A percentile compares a stretch with the other conserved stretches of the same genome.
These are phyloP conservation scores for Pheosia tremula DNA, from an alignment of 2,888 invertebrate genomes.

Conservation along the genomic window DNA sequence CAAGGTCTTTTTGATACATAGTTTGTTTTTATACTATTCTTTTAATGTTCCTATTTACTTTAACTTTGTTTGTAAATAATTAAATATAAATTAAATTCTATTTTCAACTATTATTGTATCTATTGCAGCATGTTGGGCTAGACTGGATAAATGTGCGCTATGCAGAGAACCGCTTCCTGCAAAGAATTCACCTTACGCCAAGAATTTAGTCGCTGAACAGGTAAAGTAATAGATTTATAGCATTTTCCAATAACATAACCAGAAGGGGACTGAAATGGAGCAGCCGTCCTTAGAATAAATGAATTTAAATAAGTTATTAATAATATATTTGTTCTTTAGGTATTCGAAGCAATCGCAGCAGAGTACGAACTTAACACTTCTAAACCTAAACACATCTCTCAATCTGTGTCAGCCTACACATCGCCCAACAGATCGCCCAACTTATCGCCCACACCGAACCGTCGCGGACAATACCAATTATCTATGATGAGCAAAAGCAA, in stretches of 20 bases:
- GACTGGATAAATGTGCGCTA: constrained; percentile 70
- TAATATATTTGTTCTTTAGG: constrained; percentile 45
- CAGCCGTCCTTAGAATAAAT: too few relatives aligned
- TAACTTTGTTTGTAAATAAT: too few relatives aligned
- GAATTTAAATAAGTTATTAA: too few relatives aligned
- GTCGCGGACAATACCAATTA: constrained; percentile 70
- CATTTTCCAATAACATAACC: background rate
- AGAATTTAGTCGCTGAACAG: constrained; percentile 76
- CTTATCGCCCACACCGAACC: constrained; percentile 57
- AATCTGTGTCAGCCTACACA: constrained; percentile 58
- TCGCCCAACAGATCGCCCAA: constrained; percentile 66
- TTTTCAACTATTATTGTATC: too few relatives aligned
- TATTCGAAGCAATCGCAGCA: constrained; percentile 76
- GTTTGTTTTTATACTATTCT: too few relatives aligned
- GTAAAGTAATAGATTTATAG: constrained; percentile 35
- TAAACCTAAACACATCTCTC: constrained; percentile 42
- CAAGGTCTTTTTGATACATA: too few relatives aligned
- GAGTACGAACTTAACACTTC: constrained; percentile 73
- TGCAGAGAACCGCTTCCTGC: constrained; percentile 69
- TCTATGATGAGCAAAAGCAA: constrained; percentile 66
- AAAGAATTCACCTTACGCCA: constrained; percentile 69
- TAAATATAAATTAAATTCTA: too few relatives aligned
- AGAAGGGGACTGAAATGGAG: too few relatives aligned
- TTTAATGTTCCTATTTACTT: too few relatives aligned
- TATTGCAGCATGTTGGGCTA: constrained; percentile 66